Base-by-base conservation (phyloP, 2,113 vertebrate species). In the Panurus biarmicus region DNA sequence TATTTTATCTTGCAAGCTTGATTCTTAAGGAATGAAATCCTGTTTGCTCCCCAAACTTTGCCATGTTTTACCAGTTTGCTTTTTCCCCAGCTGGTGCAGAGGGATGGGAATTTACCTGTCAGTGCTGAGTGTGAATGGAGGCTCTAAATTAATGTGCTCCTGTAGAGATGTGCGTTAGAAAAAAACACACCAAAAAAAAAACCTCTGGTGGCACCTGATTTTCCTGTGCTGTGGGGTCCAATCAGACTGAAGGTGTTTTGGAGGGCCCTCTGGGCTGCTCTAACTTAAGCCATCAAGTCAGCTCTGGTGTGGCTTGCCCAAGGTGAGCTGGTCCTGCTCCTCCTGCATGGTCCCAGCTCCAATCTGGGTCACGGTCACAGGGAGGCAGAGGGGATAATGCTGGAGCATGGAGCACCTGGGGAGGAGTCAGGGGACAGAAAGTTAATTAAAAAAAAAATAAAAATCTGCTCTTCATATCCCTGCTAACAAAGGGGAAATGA, bases 371-470 rank as follows among this genome's bases (percentile, higher is more conserved):
- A 95, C 3, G 57, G 93, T 94, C 93, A 93, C 56, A 4, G 77
- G 88, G 77, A 95, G 81, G 25, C 81, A 42, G 2, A 0, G 5
- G 54, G 72, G 77, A 60, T 31, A 54, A 87, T 57, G 48, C 73
- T 19, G 50, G 50, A 18, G 31, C 31, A 8, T 11, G 33, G 33
- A 79, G 87, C 71, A 51, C 71, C 22, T 76, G 85, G 61, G 81
- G 74, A 77, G 66, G 76, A 93, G 62, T 28, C 90, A 21, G 48
- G 94, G 95, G 95, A 96, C 71, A 89, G 60, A 91, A 87, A 97
- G 93, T 96, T 96, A 96, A 96, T 96, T 96, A 95, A 94, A 95
- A 61, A 61, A 58, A 89, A 93, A 96, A 71, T 82, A 86, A 62
- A 74, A 28, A n/a, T 38, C 82, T 75, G 40, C 53, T 75, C 70